Conservation (phyloP, 2,888 invertebrate species). For the Beris morrisii region DNA sequence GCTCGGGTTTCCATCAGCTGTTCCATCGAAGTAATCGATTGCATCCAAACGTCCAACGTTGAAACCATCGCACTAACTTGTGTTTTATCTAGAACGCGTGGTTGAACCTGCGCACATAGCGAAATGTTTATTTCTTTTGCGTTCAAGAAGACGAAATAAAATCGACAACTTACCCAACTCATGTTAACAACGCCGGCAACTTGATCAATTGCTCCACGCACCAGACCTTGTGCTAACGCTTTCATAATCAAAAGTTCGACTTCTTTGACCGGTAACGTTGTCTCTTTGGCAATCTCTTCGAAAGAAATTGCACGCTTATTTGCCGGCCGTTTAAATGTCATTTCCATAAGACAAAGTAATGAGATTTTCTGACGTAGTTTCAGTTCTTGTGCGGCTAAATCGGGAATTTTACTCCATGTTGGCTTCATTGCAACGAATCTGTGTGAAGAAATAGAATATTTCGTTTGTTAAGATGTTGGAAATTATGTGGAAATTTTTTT, state of each 20-base stretch:
- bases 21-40: constrained; percentile 56
- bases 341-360: constrained; percentile 93
- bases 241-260: constrained; percentile 98
- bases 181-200: constrained; percentile 70
- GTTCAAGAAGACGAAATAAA: background rate
- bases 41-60: constrained; percentile 55
- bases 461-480: background rate
- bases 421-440: constrained; percentile 71
- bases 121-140: background rate
- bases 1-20: constrained; percentile 56
- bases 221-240: constrained; percentile 90
- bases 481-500: constrained; percentile 36
- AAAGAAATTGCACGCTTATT: constrained; percentile 86
- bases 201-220: constrained; percentile 94
- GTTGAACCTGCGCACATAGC: constrained; percentile 60
- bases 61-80: constrained; percentile 55
- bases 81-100: constrained; percentile 67
- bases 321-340: constrained; percentile 94
- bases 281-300: constrained; percentile 84
- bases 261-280: constrained; percentile 79
- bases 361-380: constrained; percentile 91
- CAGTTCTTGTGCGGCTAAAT: constrained; percentile 78
- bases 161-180: constrained; percentile 62
- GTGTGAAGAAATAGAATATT: constrained; percentile 33
- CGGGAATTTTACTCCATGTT: constrained; percentile 78